Percentiles rank a stretch among this genome's conserved stretches.
phyloP scores from a whole-genome alignment of 2,888 invertebrate genomes.

The Sphaerophoria taeniata region DNA sequence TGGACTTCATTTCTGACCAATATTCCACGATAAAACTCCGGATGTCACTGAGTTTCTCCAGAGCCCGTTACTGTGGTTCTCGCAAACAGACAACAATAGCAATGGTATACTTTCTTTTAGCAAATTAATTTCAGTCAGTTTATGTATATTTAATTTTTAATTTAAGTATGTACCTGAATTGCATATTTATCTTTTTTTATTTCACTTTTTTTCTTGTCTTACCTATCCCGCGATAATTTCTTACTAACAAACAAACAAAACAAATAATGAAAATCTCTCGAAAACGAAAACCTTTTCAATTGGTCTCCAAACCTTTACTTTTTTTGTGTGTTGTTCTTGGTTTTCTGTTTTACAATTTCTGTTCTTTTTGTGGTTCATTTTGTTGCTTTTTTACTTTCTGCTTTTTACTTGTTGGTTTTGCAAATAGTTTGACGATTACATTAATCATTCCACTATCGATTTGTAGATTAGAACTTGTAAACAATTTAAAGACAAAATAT shows the following conservation, averaged over 20 bases:
- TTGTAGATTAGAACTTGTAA: conserved; percentile 62
- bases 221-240: conserved; percentile 74
- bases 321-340: conserved; percentile 53
- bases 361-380: conserved; percentile 42
- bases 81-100: conserved; percentile 12
- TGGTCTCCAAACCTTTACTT: conserved; percentile 53
- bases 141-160: conserved; percentile 54
- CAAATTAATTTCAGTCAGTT: conserved; percentile 50
- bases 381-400: conserved; percentile 23
- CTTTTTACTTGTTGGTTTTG: conserved; percentile 33
- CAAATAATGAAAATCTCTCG: conserved; percentile 28
- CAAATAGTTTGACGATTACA: conserved; percentile 72
- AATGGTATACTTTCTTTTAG: conserved; percentile 21
- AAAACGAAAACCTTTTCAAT: conserved; percentile 53
- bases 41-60: too few species aligned
- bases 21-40: too few species aligned
- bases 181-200: conserved; percentile 73
- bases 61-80: too few species aligned
- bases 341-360: conserved; percentile 34
- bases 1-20: too few species aligned
- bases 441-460: conserved; percentile 74
- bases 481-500: conserved; percentile 45
- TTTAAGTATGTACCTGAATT: conserved; percentile 61
- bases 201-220: conserved; percentile 75
- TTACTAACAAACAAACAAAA: conserved; percentile 64